Evolutionary conservation across 2,113 vertebrate genomes (phyloP), one percentile per base, ranked within the genome.

Genomic region (Donacobius atricapilla): DNA sequence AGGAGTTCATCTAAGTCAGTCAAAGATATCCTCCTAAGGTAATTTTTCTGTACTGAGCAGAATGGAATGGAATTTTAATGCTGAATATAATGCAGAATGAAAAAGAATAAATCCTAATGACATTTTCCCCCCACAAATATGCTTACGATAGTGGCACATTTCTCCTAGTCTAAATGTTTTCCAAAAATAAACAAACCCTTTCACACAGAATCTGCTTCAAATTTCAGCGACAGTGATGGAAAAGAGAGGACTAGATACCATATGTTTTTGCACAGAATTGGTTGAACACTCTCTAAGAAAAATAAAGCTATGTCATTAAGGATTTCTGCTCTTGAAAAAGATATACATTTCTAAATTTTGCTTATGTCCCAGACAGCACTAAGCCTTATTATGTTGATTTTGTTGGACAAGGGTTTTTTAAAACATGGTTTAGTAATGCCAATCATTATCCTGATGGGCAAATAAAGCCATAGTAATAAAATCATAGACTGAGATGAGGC

Each of bases 391-490:
- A 57, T 16, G 16, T 13, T 88, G 8, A 76, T 60, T 80, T 85
- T 69, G 2, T 8, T 71, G 25, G 33, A 51, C 13, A 24, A 42
- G 4, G 0, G 1, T 0, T 33, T 53, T 86, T 56, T 37, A 15
- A 35, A 61, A 17, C 2, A 5, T 9, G 7, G 28, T 91, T 71
- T 76, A 40, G 12, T 9, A n/a, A 56, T 22, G 7, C 1, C 16
- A 42, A 15, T 77, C 24, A 11, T 11, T 35, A 77, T 54, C 19
- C 40, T 89, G 19, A 20, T 11, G 70, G 22, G 30, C 33, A 87
- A 87, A 94, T 68, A 84, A 87, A 87, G 7, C 15, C 45, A 44
- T 27, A 45, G 65, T 77, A 87, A 75, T 8, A 83, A 87, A 90
- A 47, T 4, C 57, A 83, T 5, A 11, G 31, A 40, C n/a, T 71